A percentile compares a stretch with the other conserved stretches of the same genome.
phyloP scores from a whole-genome alignment of 1,140 invertebrate genomes.

The Colletes gigas region DNA sequence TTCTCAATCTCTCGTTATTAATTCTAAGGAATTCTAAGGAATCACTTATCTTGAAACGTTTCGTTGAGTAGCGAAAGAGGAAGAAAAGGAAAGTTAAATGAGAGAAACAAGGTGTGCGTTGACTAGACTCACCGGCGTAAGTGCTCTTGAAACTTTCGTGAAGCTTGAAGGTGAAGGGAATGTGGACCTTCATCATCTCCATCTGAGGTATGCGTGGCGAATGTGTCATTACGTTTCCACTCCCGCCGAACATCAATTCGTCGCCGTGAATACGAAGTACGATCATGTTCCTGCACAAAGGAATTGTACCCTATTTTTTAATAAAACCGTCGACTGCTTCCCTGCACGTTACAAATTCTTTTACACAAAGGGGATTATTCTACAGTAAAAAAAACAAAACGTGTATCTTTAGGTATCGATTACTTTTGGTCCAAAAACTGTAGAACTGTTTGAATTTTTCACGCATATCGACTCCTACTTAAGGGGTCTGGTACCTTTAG shows the following conservation, averaged over 20 bases:
- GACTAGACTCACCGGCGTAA: slow-evolving; percentile 75
- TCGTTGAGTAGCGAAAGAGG: neutral
- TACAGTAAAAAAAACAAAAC: too few species aligned
- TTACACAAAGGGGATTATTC: too few species aligned
- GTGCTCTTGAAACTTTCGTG: slow-evolving; percentile 83
- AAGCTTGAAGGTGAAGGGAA: slow-evolving; percentile 89
- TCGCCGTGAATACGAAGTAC: slow-evolving; percentile 87
- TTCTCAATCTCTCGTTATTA: too few species aligned
- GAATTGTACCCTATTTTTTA: slow-evolving; percentile 12
- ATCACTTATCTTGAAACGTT: neutral
- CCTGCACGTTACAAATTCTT: too few species aligned
- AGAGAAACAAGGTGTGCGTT: neutral
- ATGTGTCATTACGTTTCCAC: slow-evolving; percentile 80
- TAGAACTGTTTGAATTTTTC: too few species aligned
- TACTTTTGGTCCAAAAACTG: too few species aligned
- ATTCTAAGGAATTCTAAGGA: too few species aligned
- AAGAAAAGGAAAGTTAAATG: too few species aligned
- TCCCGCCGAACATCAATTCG: slow-evolving; percentile 84
- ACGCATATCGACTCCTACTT: too few species aligned
- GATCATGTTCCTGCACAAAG: slow-evolving; percentile 86
- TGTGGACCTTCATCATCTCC: slow-evolving; percentile 90
- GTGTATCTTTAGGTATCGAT: too few species aligned
- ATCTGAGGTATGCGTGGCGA: slow-evolving; percentile 86
- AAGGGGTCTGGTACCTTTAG: too few species aligned
- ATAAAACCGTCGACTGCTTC: neutral